phyloP scores from a whole-genome alignment of 2,797 vertebrate species.

The Bradypodion ventrale region DNA sequence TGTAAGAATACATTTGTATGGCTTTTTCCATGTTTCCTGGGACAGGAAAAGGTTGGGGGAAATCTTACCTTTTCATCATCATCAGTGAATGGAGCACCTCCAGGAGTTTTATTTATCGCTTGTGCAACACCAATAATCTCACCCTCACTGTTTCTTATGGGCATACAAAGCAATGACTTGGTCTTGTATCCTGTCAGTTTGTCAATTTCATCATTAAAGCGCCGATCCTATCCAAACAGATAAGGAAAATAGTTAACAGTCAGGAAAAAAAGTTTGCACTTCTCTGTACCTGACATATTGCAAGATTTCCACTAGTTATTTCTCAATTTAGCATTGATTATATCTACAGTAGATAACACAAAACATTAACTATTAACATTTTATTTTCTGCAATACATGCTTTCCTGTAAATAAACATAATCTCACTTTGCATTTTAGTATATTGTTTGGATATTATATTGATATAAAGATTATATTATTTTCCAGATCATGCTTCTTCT shows the following conservation, averaged over 20 bases:
- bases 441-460: not conserved
- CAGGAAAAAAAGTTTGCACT: not conserved
- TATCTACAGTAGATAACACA: not conserved
- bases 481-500: not conserved
- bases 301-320: not conserved
- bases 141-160: slow-evolving; percentile 93
- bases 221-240: slow-evolving; percentile 85
- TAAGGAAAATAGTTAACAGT: slow-evolving; percentile 26
- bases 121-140: slow-evolving; percentile 96
- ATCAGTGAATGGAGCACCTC: slow-evolving; percentile 90
- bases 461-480: not conserved
- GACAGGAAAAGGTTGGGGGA: not conserved
- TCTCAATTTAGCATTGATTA: not conserved
- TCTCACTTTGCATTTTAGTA: not conserved
- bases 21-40: not conserved
- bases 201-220: slow-evolving; percentile 98
- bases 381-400: not conserved
- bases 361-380: not conserved
- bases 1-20: slow-evolving; percentile 28
- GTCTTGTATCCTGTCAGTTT: slow-evolving; percentile 98
- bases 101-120: slow-evolving; percentile 95
- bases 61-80: slow-evolving; percentile 91
- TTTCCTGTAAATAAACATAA: no score
- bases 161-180: slow-evolving; percentile 96
- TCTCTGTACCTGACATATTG: not conserved